phyloP scores from a whole-genome alignment of 2,797 vertebrate genomes.

The Prionace glauca region DNA sequence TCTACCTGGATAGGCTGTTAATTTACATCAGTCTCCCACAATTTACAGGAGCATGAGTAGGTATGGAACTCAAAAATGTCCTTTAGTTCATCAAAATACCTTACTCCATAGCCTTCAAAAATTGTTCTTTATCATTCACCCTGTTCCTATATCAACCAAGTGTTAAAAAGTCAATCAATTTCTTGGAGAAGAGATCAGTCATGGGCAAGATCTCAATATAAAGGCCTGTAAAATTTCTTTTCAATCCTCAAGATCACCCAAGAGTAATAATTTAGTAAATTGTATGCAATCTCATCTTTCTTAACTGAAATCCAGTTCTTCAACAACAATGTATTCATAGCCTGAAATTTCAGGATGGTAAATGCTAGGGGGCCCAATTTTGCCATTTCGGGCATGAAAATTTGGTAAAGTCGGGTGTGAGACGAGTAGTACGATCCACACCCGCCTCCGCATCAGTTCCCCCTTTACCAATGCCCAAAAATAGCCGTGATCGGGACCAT shows the following conservation, averaged over 20 bases:
- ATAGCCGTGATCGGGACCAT: too few relatives aligned
- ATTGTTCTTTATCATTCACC: too few relatives aligned
- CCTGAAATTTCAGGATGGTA: too few relatives aligned
- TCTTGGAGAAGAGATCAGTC: not conserved
- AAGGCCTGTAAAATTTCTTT: not conserved
- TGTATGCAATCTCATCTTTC: not conserved
- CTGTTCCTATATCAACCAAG: not conserved
- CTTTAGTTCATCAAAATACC: not conserved
- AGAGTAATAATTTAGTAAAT: not conserved
- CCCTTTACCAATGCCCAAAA: too few relatives aligned
- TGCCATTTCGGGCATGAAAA: too few relatives aligned
- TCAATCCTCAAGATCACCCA: not conserved
- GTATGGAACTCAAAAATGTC: not conserved
- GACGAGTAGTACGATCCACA: too few relatives aligned
- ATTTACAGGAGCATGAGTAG: not conserved
- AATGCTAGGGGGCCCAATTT: too few relatives aligned
- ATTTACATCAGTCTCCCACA: not conserved
- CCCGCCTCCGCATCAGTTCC: too few relatives aligned
- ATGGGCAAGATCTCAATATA: not conserved
- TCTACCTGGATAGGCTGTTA: not conserved
- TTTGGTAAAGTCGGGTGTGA: too few relatives aligned
- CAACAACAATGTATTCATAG: not conserved
- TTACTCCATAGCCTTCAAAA: not conserved
- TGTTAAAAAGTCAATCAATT: not conserved
- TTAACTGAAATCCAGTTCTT: not conserved